Base-by-base conservation (phyloP, 2,888 invertebrate genomes). In the Drosophila formosana region DNA sequence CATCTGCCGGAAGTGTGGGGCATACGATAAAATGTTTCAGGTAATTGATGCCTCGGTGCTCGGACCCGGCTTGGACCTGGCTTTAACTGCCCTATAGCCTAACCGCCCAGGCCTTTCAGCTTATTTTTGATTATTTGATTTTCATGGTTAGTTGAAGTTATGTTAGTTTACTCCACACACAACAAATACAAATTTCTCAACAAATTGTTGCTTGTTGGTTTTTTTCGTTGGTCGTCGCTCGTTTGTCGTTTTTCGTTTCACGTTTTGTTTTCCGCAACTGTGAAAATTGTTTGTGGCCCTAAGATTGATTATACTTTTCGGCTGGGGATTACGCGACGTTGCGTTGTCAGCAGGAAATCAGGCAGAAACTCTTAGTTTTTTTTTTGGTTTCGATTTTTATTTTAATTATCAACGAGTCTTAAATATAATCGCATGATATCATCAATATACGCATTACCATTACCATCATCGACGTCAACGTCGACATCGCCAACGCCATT, bases 111-210 rank as follows among this genome's bases (percentile, higher is more conserved):
- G 6, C 30, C 30, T 0, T 67, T 50, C 50, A 60, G 51, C 39
- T 50, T 62, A 65, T 61, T 64, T 67, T 49, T 80, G 78, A 68
- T 78, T 82, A 80, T 78, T 79, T 76, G 74, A 63, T 78, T 74
- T 81, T 82, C 87, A 83, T 83, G 87, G 81, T 67, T 77, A 77
- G 84, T 75, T 86, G 56, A 63, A 28, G 37, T 32, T 37, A 63
- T 23, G 37, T 32, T 37, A 32, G 18, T 23, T 4, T 26, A 23
- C 18, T 30, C 8, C 37, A 49, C 11, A 13, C 5, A 5, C n/a
- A 43, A 23, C 23, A 32, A 28, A 0, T 39, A 32, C 30, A 25
- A 56, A 9, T 56, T 56, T 56, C 56, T 37, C 46, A 56, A 37
- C 34, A 52, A 41, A 26, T 39, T 39, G 39, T 39, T 39, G 13